These are phyloP conservation scores for Galemys pyrenaicus DNA, from an alignment of 2,113 vertebrate genomes.

Conservation along the genomic window DNA sequence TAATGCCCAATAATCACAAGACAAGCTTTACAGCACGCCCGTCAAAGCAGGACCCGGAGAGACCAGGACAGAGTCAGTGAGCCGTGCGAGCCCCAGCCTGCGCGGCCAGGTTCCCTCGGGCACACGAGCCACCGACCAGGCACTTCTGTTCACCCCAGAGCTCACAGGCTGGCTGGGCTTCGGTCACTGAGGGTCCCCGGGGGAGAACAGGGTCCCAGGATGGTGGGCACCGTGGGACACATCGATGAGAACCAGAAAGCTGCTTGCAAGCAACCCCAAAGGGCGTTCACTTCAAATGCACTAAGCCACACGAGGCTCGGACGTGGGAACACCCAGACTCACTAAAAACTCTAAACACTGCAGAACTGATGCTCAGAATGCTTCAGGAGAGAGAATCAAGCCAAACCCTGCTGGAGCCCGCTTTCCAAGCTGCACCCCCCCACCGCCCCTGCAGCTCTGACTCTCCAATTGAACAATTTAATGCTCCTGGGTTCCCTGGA, in stretches of 20 bases:
- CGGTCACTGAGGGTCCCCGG: not conserved
- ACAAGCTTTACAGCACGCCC: not conserved
- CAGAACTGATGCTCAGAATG: not conserved
- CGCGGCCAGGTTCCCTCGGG: not conserved
- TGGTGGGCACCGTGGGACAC: not conserved
- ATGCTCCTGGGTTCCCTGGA: not conserved
- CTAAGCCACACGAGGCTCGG: not conserved
- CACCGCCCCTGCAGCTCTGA: not conserved
- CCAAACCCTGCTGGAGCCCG: not conserved
- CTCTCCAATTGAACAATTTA: not conserved
- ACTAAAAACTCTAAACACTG: not conserved
- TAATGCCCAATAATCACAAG: slow-evolving; percentile 64
- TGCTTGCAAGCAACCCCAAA: slow-evolving; percentile 15
- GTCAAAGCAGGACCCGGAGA: not conserved
- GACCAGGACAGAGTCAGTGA: not conserved
- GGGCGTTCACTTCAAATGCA: not conserved
- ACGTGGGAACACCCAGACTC: not conserved
- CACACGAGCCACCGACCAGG: not conserved
- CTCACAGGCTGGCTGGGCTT: not conserved
- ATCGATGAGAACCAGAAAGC: slow-evolving; percentile 20
- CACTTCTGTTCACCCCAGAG: not conserved
- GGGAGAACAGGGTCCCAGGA: not conserved
- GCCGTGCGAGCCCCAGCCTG: not conserved
- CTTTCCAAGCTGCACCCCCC: accelerated
- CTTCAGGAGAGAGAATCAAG: not conserved